Evolutionary conservation across 2,113 vertebrate genomes (phyloP), one percentile per base, ranked within the genome.

Genomic region (Chionis minor): DNA sequence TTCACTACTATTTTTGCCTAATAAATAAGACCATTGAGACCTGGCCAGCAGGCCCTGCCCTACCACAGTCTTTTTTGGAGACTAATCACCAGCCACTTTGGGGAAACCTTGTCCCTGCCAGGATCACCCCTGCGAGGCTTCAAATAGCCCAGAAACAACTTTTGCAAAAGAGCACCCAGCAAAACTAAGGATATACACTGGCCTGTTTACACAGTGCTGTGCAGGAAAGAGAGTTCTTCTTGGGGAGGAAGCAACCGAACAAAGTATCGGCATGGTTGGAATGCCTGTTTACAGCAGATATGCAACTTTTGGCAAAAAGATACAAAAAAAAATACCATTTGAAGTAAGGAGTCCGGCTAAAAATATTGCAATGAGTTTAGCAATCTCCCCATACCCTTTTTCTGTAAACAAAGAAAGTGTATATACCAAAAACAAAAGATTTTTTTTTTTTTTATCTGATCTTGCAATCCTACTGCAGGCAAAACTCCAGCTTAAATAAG

Each of bases 401-500:
- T 75, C 62, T 89, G 40, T 69, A 97, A 92, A 94, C 84, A 94
- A 91, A 90, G 78, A 63, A 88, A 92, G 42, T 3, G 9, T 47
- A 87, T 74, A 69, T 52, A 94, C 3, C 51, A 89, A 92, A 88
- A 62, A 4, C 45, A 80, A 88, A 58, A 35, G 3, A 12, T 19
- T 55, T 88, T 86, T 72, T 88, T 66, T 82, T 66, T 83, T 45
- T 35, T 52, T 19, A 94, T 92, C 71, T 86, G 71, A 94, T 73
- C 89, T 71, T 77, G 45, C 81, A 92, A 51, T 82, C 66, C 86
- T 86, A 80, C 74, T 79, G 62, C 84, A 94, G 84, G 86, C 92
- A 4, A 59, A 97, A 82, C 81, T 93, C 84, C 93, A 80, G 90
- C 66, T 83, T 65, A 94, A 97, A 66, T 70, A 94, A 88, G 63